Evolutionary conservation across 2,113 vertebrate species (phyloP).

Genomic region (Ctenodactylus gundi): DNA sequence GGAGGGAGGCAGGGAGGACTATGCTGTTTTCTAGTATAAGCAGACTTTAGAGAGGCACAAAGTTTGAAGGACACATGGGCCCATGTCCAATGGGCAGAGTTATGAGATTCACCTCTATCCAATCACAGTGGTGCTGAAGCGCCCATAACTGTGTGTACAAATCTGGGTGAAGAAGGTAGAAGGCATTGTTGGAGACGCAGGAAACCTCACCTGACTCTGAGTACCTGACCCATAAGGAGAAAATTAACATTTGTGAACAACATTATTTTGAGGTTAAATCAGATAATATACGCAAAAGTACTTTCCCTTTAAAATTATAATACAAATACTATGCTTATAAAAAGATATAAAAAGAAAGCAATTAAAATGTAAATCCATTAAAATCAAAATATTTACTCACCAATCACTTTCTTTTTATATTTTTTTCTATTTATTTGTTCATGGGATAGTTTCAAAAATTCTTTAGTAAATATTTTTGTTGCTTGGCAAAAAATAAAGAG

Average conservation of each 20-base stretch:
- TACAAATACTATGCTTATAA: background rate
- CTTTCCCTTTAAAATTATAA: background rate
- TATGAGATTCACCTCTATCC: background rate
- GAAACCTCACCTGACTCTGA: background rate
- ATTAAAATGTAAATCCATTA: background rate
- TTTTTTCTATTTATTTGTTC: background rate
- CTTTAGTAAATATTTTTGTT: background rate
- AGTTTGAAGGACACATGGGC: background rate
- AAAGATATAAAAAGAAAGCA: background rate
- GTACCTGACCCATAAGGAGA: background rate
- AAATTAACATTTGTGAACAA: background rate
- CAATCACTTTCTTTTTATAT: background rate
- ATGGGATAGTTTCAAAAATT: background rate
- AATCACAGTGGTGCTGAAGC: background rate
- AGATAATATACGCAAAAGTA: background rate
- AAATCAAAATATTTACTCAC: slow-evolving; percentile 17
- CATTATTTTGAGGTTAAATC: background rate
- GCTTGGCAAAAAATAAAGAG: background rate
- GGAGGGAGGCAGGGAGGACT: too few species aligned
- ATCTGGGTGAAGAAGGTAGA: background rate
- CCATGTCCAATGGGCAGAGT: background rate
- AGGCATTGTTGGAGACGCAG: background rate
- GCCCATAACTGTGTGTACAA: background rate
- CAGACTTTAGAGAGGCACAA: background rate
- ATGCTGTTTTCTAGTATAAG: background rate